Evolutionary conservation across 2,113 vertebrate genomes (phyloP), one percentile per base, ranked within the genome.

Genomic region (Mionectes macconnelli): DNA sequence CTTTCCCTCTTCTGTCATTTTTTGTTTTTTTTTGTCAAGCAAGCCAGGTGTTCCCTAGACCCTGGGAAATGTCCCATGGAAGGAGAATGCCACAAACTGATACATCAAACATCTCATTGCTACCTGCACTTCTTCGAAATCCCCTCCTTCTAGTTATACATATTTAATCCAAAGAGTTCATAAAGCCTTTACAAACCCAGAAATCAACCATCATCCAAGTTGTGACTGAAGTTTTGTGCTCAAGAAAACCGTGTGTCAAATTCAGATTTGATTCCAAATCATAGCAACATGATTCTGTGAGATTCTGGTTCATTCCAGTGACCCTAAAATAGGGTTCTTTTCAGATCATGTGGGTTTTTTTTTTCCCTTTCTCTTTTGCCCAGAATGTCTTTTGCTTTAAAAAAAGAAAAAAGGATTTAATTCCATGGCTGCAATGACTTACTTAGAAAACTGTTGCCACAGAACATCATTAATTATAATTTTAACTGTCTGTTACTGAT

Each of bases 241-340:
- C 33, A 53, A 24, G 33, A 45, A 37, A 95, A 56, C 5, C 35
- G 56, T 50, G 22, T 55, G 60, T 55, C 8, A 66, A 49, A 20
- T 62, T 33, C 19, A 22, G 31, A 39, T 57, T 47, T 44, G 28
- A 27, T 45, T 66, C 28, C 33, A 73, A 59, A 39, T 15, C 50
- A 31, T 2, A 49, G 35, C 12, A 16, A 25, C 0, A 0, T 19
- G 45, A 20, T 45, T 75, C 52, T 42, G 2, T 15, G 68, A 52
- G 56, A 39, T 52, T 42, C 83, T 50, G 72, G 76, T n/a, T 33
- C 16, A 77, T 52, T 37, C 19, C 47, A 40, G 12, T n/a, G 30
- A 6, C 37, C 23, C 4, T 12, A 42, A 57, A 85, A n/a, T 14
- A 18, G 8, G 33, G 11, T 25, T 84, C 30, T 13, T n/a, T 27